Evolutionary conservation across 2,113 vertebrate species (phyloP), one percentile per base, ranked within the genome.

Genomic region (Gallinago jamesoni): DNA sequence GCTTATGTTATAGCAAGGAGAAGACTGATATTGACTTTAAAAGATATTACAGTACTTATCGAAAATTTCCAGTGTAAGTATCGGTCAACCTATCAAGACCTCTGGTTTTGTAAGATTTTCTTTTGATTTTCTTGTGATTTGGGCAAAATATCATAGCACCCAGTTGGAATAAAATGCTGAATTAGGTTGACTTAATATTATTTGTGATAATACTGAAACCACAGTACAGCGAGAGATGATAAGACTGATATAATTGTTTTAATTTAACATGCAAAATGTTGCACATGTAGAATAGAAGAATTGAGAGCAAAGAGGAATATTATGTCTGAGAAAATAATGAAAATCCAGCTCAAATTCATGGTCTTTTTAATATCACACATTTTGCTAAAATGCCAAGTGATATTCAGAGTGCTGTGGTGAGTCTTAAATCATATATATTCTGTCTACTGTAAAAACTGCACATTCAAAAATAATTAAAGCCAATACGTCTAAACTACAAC

Each of bases 401-500:
- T 97, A 90, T 77, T 89, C 89, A 87, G 74, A 87, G 87, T 66
- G 70, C 81, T 85, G 67, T 70, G 77, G 75, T 87, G 72, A 94
- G 84, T 74, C 84, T 91, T 96, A 97, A 95, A 96, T 90, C 94
- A 94, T 59, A 85, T 89, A 89, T 85, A 96, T 94, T 77, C 89
- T 93, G 81, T 87, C 89, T 94, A 89, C 76, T 93, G 90, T 84
- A 96, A 96, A 94, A 97, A 95, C 75, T 64, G 80, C 84, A 96
- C 89, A 96, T 96, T 96, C 91, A 95, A 94, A 96, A 94, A 96
- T 95, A 97, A 96, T 96, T 96, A 96, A 96, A 96, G 84, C 55
- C 75, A 87, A 16, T 95, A 94, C 79, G 93, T 87, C 89, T 96
- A 95, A 96, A 94, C 89, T 87, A 55, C 66, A 97, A 79, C 76